Conservation (phyloP, 2,113 vertebrate species). For the Nothocercus nigrocapillus region DNA sequence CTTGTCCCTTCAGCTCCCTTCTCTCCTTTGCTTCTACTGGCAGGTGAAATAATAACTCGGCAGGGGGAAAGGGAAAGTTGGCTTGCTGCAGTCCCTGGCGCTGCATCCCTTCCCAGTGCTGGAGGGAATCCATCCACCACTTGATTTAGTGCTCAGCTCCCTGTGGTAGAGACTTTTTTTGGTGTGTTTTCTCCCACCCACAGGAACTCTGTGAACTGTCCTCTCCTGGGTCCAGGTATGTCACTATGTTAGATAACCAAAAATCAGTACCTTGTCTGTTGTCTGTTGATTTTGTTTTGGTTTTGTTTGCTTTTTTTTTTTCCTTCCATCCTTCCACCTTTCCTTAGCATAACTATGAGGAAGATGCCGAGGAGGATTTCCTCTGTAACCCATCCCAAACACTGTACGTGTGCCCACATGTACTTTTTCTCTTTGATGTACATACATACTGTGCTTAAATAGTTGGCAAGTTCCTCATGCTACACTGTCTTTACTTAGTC, state of each 20-base stretch:
- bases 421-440: neutral
- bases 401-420: neutral
- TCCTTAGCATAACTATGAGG: neutral
- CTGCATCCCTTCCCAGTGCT: neutral
- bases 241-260: neutral
- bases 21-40: neutral
- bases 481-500: neutral
- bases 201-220: neutral
- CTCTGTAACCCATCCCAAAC: neutral
- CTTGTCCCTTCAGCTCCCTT: neutral
- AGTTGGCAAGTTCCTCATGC: neutral
- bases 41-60: neutral
- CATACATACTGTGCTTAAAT: neutral
- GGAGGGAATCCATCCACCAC: neutral
- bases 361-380: neutral
- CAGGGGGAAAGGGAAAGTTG: neutral
- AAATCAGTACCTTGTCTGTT: neutral
- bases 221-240: neutral
- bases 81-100: neutral
- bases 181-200: neutral
- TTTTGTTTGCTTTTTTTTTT: neutral
- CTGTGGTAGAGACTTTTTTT: neutral
- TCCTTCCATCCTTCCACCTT: neutral
- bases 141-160: neutral
- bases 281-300: too few species aligned